phyloP scores from a whole-genome alignment of 2,113 vertebrate species.

The Rhinolophus ferrumequinum region DNA sequence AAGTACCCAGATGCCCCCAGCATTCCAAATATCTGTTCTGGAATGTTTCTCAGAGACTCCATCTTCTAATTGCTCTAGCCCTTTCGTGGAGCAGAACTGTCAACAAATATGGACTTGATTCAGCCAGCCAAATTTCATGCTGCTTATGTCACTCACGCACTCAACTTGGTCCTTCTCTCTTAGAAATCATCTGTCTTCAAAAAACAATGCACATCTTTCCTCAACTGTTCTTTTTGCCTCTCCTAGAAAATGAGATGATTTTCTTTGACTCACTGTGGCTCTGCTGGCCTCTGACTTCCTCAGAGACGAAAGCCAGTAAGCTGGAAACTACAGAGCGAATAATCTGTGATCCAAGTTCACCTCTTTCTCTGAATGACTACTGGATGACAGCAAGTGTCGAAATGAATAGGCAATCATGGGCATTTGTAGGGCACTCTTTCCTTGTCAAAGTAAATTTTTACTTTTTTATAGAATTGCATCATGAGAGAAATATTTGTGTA shows the following conservation, averaged over 20 bases:
- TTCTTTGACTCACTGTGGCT: background rate
- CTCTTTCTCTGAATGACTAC: background rate
- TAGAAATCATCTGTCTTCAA: background rate
- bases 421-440: background rate
- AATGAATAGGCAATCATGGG: background rate
- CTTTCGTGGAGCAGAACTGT: conserved; percentile 79
- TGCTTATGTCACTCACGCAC: background rate
- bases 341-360: background rate
- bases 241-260: background rate
- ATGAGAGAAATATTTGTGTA: background rate
- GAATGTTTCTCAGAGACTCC: conserved; percentile 83
- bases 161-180: background rate
- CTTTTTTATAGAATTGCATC: background rate
- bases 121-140: conserved; percentile 55
- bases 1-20: conserved; percentile 80
- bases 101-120: conserved; percentile 79
- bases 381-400: background rate
- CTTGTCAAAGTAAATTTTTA: background rate
- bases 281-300: background rate
- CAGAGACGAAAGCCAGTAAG: background rate
- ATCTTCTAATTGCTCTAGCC: conserved; percentile 77
- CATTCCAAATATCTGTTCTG: conserved; percentile 82
- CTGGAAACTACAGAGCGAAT: background rate
- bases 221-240: conserved; percentile 15
- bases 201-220: conserved; percentile 8